These are phyloP conservation scores for Antechinus stuartii DNA, from an alignment of 2,113 vertebrate species.

Conservation along the genomic window DNA sequence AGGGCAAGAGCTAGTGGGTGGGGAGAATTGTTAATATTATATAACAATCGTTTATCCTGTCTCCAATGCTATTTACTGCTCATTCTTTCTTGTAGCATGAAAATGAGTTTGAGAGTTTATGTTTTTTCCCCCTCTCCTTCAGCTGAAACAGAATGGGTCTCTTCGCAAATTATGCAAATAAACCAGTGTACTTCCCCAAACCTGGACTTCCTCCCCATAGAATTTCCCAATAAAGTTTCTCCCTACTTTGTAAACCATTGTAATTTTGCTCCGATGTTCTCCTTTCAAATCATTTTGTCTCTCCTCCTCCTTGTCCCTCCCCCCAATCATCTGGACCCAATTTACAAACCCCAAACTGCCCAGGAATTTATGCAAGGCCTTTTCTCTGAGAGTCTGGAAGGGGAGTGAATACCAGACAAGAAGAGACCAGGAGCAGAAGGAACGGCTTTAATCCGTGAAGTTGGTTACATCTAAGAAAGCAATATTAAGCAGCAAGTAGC, in stretches of 20 bases:
- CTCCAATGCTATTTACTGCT: background rate
- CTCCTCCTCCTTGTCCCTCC: slow-evolving; percentile 38
- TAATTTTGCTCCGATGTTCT: slow-evolving; percentile 48
- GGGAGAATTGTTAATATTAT: background rate
- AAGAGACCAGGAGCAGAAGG: slow-evolving; percentile 54
- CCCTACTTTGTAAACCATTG: background rate
- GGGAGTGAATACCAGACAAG: slow-evolving; percentile 67
- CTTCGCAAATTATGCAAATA: background rate
- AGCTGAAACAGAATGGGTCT: background rate
- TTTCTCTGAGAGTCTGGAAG: slow-evolving; percentile 71
- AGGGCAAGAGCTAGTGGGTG: background rate
- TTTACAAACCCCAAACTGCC: slow-evolving; percentile 77
- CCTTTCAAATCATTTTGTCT: slow-evolving; percentile 56
- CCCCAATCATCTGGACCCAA: slow-evolving; percentile 78
- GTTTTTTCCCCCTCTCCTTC: background rate
- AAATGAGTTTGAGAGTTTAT: background rate
- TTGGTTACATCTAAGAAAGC: slow-evolving; percentile 23
- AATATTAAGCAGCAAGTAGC: background rate
- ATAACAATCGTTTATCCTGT: slow-evolving; percentile 24
- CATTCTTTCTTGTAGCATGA: background rate
- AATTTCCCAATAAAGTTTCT: background rate
- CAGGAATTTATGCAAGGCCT: slow-evolving; percentile 73
- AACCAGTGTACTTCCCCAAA: background rate
- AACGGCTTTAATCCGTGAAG: slow-evolving; percentile 14
- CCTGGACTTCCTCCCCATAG: background rate